These are phyloP conservation scores for Pyrgus malvae DNA, from an alignment of 2,888 invertebrate genomes.

Conservation along the genomic window DNA sequence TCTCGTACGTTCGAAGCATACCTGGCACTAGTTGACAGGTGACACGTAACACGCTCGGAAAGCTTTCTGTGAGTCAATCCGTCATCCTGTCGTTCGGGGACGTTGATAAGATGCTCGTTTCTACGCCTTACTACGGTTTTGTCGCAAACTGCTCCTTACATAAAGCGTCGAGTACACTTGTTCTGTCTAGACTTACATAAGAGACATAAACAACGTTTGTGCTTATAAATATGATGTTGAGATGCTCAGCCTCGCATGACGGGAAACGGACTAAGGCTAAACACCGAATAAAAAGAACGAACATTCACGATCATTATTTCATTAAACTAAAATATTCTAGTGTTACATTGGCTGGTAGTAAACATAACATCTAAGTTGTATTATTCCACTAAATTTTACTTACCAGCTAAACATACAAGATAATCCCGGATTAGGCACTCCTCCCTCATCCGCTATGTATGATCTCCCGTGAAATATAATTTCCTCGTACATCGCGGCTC, in stretches of 20 bases:
- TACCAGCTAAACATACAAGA: too few species aligned
- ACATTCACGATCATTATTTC: too few species aligned
- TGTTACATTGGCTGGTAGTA: too few species aligned
- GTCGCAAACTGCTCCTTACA: background rate
- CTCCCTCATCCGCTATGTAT: slow-evolving; percentile 17
- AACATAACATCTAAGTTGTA: too few species aligned
- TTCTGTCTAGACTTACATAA: slow-evolving; percentile 4
- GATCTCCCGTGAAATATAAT: slow-evolving; percentile 18
- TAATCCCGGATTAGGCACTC: slow-evolving; percentile 22
- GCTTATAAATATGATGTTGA: background rate
- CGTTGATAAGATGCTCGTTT: slow-evolving; percentile 31
- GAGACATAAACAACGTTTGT: background rate
- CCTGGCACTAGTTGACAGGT: slow-evolving; percentile 39
- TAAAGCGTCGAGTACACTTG: background rate
- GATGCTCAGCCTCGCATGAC: background rate
- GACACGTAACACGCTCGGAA: slow-evolving; percentile 35
- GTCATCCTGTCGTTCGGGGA: slow-evolving; percentile 44
- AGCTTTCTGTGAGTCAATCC: slow-evolving; percentile 46
- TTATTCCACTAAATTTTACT: too few species aligned
- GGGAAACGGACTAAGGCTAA: too few species aligned
- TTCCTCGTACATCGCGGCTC: slow-evolving; percentile 13
- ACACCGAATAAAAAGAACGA: background rate
- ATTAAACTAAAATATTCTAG: too few species aligned
- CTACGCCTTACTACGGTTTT: slow-evolving; percentile 1
- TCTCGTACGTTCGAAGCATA: slow-evolving; percentile 25